Evolutionary conservation across 1,140 invertebrate species (phyloP).

Genomic region (Caenorhabditis remanei): DNA sequence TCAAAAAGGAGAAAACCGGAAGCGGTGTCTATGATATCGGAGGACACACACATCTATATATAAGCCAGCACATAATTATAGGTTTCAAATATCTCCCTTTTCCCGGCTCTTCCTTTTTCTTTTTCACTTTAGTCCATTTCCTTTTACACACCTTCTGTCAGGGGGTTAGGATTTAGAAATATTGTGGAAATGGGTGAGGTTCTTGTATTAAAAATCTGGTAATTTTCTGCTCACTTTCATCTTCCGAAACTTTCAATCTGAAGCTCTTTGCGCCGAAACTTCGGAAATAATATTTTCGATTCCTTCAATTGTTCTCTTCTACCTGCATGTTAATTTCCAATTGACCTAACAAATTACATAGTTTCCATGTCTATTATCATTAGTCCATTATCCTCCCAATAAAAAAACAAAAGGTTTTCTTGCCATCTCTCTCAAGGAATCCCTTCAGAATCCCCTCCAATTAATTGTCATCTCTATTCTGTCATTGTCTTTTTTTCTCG

Average conservation of each 20-base stretch:
- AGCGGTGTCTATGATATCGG: constrained; percentile 1
- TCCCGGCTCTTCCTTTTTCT: not conserved
- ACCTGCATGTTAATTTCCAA: too few species aligned
- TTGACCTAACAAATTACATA: not conserved
- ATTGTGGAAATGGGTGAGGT: not conserved
- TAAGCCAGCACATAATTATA: not conserved
- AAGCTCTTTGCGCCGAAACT: too few species aligned
- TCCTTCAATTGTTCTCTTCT: too few species aligned
- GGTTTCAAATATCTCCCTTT: constrained; percentile 1
- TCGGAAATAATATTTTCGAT: too few species aligned
- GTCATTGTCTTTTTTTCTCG: not conserved
- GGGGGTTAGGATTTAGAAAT: not conserved
- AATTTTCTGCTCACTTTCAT: too few species aligned
- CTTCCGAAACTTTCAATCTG: too few species aligned
- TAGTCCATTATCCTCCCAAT: not conserved
- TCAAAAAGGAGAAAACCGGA: not conserved
- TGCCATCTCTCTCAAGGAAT: not conserved
- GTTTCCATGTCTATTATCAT: not conserved
- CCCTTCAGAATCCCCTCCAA: not conserved
- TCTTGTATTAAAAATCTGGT: too few species aligned
- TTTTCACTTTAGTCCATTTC: constrained; percentile 13
- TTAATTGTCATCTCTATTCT: not conserved
- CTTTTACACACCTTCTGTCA: not conserved
- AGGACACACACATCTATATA: not conserved
- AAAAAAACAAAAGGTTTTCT: not conserved